A percentile compares a stretch with the other conserved stretches of the same genome.
These are phyloP conservation scores for Coracopsis vasa DNA, from an alignment of 2,113 vertebrate species.

Conservation along the genomic window DNA sequence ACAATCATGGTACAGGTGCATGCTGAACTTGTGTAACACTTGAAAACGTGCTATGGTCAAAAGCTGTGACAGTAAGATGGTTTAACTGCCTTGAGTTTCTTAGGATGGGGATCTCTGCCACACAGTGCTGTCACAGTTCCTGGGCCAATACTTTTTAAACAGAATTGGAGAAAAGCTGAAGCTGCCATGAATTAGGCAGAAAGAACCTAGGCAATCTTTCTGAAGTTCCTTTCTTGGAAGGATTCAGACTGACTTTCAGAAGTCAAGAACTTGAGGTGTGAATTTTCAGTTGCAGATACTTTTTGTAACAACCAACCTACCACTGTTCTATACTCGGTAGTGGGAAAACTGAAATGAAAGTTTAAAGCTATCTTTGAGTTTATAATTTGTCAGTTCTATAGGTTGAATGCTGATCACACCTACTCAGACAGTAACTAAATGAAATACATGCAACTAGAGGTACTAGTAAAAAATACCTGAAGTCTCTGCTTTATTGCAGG, in stretches of 20 bases:
- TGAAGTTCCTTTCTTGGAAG: constrained; percentile 7
- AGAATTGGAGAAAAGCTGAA: neutral
- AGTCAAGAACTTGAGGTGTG: constrained; percentile 1
- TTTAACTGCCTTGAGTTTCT: constrained; percentile 44
- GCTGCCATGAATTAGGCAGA: neutral
- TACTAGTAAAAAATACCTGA: neutral
- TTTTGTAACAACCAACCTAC: constrained; percentile 34
- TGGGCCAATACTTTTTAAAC: neutral
- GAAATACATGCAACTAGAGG: constrained; percentile 48
- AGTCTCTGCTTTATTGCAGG: constrained; percentile 71
- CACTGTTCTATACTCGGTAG: neutral
- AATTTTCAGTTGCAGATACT: constrained; percentile 18
- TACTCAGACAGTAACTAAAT: constrained; percentile 27
- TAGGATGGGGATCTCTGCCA: constrained; percentile 34
- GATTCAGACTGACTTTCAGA: constrained; percentile 9
- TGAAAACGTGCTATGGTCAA: constrained; percentile 3
- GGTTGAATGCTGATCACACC: constrained; percentile 44
- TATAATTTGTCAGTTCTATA: constrained; percentile 25
- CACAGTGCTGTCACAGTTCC: neutral
- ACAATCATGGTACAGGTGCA: constrained; percentile 8
- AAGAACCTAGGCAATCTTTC: neutral
- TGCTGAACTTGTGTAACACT: constrained; percentile 18
- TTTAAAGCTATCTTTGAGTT: constrained; percentile 33
- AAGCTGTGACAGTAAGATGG: neutral
- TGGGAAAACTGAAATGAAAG: constrained; percentile 40